phyloP scores from a whole-genome alignment of 2,113 vertebrate species.

The Clarias macrocephalus region DNA sequence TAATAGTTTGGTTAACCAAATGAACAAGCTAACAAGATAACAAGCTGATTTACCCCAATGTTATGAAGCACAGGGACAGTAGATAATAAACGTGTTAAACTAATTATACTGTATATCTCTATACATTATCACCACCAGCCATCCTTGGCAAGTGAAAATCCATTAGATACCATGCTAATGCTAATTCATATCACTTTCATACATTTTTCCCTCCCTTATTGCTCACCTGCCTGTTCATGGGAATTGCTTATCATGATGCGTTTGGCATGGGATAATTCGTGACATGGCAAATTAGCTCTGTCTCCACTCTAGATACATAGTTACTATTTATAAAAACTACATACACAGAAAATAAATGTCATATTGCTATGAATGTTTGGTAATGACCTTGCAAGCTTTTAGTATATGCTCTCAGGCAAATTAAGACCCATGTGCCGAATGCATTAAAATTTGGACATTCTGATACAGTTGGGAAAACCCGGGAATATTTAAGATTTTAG shows the following conservation, averaged over 20 bases:
- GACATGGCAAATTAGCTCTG: slow-evolving; percentile 8
- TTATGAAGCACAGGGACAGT: slow-evolving; percentile 23
- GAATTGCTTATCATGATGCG: not conserved
- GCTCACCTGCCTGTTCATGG: not conserved
- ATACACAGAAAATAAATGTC: not conserved
- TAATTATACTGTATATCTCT: not conserved
- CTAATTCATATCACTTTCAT: slow-evolving; percentile 31
- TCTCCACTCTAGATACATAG: not conserved
- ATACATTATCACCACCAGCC: slow-evolving; percentile 7
- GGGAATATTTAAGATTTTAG: slow-evolving; percentile 23
- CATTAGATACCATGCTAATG: not conserved
- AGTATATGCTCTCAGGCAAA: slow-evolving; percentile 41
- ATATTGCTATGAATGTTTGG: not conserved
- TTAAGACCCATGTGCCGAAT: slow-evolving; percentile 55
- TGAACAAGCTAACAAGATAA: not conserved
- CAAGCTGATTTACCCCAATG: not conserved
- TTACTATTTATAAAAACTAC: not conserved
- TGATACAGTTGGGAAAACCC: slow-evolving; percentile 41
- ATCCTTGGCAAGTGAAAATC: slow-evolving; percentile 35
- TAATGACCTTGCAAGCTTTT: not conserved
- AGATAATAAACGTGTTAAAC: slow-evolving; percentile 25
- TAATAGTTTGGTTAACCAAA: not conserved
- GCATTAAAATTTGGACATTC: slow-evolving; percentile 62
- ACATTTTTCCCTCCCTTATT: not conserved
- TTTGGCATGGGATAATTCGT: not conserved